phyloP scores from a whole-genome alignment of 1,140 invertebrate genomes.

The Papilio helenus region DNA sequence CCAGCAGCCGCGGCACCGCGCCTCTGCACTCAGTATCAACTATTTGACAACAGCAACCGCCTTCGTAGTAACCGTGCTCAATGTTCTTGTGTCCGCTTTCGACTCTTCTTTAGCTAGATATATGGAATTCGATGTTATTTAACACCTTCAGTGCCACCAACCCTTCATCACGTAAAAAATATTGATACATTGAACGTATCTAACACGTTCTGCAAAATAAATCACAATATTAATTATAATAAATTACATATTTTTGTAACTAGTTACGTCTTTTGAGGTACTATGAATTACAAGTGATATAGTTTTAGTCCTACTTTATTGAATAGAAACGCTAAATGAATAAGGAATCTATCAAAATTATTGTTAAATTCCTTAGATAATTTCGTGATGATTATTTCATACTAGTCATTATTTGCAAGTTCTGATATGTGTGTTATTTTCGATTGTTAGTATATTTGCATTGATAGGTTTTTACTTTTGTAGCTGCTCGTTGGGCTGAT shows the following conservation, averaged over 20 bases:
- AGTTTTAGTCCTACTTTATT: neutral
- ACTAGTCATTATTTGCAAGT: no score
- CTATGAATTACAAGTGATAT: neutral
- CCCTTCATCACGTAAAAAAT: neutral
- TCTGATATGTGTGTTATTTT: neutral
- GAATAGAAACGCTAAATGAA: neutral
- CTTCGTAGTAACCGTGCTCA: conserved; percentile 89
- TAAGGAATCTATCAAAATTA: neutral
- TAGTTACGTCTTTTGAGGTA: neutral
- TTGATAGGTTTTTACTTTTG: conserved; percentile 54
- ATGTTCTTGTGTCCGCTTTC: conserved; percentile 91
- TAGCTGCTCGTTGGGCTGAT: conserved; percentile 91
- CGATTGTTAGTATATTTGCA: neutral
- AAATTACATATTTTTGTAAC: neutral
- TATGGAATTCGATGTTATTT: conserved; percentile 68
- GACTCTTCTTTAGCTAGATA: conserved; percentile 86
- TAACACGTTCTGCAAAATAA: neutral
- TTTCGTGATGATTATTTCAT: neutral
- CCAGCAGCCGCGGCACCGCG: conserved; percentile 86
- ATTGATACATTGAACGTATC: neutral
- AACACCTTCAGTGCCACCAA: neutral
- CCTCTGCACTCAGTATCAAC: conserved; percentile 87
- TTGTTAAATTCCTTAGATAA: neutral
- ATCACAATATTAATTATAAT: no score
- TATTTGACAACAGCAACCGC: conserved; percentile 88